A percentile compares a stretch with the other conserved stretches of the same genome.
Evolutionary conservation across 1,140 invertebrate species (phyloP).

Genomic region (Drosophila miranda): DNA sequence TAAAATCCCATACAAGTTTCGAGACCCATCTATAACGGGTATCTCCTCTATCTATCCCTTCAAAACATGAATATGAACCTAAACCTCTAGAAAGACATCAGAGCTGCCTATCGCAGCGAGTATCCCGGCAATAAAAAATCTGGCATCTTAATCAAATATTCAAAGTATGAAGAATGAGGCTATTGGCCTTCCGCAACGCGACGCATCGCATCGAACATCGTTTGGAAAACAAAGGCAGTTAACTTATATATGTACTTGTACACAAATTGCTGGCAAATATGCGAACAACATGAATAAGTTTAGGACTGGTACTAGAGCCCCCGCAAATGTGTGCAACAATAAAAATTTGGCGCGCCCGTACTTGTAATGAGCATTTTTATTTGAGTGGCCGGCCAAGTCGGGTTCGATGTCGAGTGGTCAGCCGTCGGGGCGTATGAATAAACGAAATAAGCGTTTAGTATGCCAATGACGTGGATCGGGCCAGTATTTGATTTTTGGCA

Average conservation of each 20-base stretch:
- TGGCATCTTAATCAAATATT: constrained; percentile 50
- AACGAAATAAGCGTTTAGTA: constrained; percentile 41
- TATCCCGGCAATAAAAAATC: constrained; percentile 43
- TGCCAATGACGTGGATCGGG: constrained; percentile 32
- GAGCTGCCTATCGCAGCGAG: not conserved
- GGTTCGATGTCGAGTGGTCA: constrained; percentile 28
- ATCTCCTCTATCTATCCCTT: not conserved
- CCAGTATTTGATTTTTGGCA: constrained; percentile 46
- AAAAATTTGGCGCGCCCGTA: constrained; percentile 41
- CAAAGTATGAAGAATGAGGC: constrained; percentile 58
- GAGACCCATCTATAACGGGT: not conserved
- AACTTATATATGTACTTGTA: constrained; percentile 47
- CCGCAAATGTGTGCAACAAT: constrained; percentile 66
- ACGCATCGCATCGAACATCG: constrained; percentile 16
- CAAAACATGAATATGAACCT: not conserved
- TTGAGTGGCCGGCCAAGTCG: constrained; percentile 36
- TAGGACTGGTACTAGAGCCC: constrained; percentile 1
- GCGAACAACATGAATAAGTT: constrained; percentile 71
- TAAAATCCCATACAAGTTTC: too few species aligned
- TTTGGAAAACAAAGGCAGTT: constrained; percentile 62
- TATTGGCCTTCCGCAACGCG: constrained; percentile 42
- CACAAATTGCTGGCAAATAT: constrained; percentile 76
- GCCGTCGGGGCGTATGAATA: constrained; percentile 68
- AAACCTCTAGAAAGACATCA: not conserved
- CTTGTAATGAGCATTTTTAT: constrained; percentile 60